Evolutionary conservation across 1,140 invertebrate species (phyloP).

Genomic region (Gerris buenoi): DNA sequence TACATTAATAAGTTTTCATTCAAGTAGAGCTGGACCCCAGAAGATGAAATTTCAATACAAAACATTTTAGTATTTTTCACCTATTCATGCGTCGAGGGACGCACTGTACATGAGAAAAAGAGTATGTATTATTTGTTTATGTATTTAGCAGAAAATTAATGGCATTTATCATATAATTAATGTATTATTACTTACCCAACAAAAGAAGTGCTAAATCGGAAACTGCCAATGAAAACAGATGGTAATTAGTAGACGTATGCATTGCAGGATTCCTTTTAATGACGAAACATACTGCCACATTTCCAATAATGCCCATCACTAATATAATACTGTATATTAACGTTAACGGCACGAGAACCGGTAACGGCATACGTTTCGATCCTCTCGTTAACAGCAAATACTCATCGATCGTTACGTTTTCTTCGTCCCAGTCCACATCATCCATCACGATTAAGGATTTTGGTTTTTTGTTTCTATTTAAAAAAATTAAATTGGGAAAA

Average conservation of each 20-base stretch:
- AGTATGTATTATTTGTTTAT: too few species aligned
- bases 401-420: background rate
- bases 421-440: background rate
- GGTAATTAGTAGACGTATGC: constrained; percentile 79
- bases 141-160: too few species aligned
- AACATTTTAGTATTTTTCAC: too few species aligned
- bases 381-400: background rate
- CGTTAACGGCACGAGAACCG: constrained; percentile 37
- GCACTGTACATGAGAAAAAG: too few species aligned
- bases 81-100: too few species aligned
- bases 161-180: too few species aligned
- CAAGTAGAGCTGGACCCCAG: too few species aligned
- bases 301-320: constrained; percentile 69
- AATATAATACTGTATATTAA: constrained; percentile 67
- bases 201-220: constrained; percentile 57
- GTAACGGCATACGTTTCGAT: background rate
- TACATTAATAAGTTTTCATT: too few species aligned
- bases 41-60: too few species aligned
- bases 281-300: constrained; percentile 74
- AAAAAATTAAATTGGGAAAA: too few species aligned
- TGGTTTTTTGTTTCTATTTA: too few species aligned
- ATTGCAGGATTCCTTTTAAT: constrained; percentile 66
- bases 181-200: constrained; percentile 54
- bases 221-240: constrained; percentile 70
- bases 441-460: too few species aligned